phyloP scores from a whole-genome alignment of 2,888 invertebrate species.

The Oeneis ivallda region DNA sequence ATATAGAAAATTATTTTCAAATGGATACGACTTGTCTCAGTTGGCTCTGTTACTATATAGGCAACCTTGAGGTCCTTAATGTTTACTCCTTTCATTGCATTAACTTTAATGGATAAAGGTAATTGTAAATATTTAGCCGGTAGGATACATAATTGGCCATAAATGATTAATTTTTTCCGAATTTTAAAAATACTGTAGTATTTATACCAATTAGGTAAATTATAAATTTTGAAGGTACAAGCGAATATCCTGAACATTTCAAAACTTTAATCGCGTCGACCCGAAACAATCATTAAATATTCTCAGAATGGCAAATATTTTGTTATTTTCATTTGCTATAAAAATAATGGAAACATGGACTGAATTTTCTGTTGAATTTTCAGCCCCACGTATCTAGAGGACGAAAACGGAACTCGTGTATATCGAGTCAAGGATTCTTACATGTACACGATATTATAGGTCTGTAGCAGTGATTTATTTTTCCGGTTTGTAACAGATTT shows the following conservation, averaged over 20 bases:
- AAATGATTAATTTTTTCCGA: conserved; percentile 10
- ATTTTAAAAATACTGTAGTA: neutral
- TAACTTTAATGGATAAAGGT: conserved; percentile 15
- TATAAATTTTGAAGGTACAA: too few species aligned
- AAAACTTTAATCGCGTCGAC: too few species aligned
- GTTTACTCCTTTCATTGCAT: conserved; percentile 22
- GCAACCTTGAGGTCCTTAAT: conserved; percentile 20
- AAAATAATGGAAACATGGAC: too few species aligned
- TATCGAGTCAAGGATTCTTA: neutral
- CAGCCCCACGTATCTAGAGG: too few species aligned
- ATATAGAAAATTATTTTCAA: neutral
- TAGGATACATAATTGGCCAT: neutral
- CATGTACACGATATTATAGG: neutral
- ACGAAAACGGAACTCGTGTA: too few species aligned
- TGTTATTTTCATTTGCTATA: too few species aligned
- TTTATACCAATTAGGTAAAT: too few species aligned
- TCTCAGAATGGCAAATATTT: too few species aligned
- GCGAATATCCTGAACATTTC: too few species aligned
- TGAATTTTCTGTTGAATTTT: too few species aligned
- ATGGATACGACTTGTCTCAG: neutral
- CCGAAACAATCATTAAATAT: too few species aligned
- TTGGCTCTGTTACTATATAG: neutral
- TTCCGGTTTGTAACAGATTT: conserved; percentile 7
- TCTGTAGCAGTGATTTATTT: neutral
- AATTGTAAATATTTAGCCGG: conserved; percentile 9